These are phyloP conservation scores for Drosophila ustulata DNA, from an alignment of 2,888 invertebrate species.

Conservation along the genomic window DNA sequence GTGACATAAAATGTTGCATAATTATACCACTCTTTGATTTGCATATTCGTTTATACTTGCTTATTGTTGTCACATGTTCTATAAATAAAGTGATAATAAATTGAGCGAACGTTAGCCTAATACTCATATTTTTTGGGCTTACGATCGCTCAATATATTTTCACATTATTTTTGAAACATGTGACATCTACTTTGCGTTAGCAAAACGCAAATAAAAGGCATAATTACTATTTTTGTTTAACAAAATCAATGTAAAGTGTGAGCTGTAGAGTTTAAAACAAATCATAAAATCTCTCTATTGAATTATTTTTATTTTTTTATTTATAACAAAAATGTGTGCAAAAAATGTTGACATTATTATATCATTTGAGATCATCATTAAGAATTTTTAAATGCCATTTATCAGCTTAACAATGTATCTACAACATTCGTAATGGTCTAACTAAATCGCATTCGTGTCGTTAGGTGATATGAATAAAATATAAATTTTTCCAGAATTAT, in stretches of 20 bases:
- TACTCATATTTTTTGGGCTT: background rate
- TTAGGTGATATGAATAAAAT: too few relatives aligned
- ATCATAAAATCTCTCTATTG: background rate
- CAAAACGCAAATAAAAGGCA: background rate
- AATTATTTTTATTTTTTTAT: background rate
- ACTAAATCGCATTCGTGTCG: too few relatives aligned
- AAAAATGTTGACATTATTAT: too few relatives aligned
- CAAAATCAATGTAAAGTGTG: background rate
- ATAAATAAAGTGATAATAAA: background rate
- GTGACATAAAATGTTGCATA: too few relatives aligned
- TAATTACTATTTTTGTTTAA: background rate
- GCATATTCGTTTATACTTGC: background rate
- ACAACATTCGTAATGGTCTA: too few relatives aligned
- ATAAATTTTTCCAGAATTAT: too few relatives aligned
- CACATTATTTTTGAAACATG: background rate
- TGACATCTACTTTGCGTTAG: background rate
- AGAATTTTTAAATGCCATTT: too few relatives aligned
- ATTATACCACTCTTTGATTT: background rate
- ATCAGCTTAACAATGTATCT: too few relatives aligned
- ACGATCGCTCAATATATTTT: background rate
- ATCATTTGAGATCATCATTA: too few relatives aligned
- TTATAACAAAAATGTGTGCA: background rate
- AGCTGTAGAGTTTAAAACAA: background rate
- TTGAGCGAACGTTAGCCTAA: background rate
- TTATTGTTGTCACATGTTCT: background rate